Conservation (phyloP, 2,797 vertebrate species). For the Pipistrellus pipistrellus region DNA sequence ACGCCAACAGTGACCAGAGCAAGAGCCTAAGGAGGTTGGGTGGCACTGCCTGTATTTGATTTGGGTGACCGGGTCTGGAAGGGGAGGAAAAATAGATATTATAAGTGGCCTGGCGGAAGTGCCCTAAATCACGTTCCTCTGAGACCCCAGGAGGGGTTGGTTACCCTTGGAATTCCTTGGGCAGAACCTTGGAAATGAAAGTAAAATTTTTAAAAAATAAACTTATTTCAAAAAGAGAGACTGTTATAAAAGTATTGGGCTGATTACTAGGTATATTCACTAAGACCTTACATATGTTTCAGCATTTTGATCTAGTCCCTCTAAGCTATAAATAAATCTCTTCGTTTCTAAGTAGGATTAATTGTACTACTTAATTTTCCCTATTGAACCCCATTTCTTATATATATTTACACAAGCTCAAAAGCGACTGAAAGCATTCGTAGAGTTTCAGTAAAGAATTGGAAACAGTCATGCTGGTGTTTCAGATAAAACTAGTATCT, state of each 20-base stretch:
- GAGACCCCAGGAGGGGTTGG: not conserved
- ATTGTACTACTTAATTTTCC: not conserved
- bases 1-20: conserved; percentile 88
- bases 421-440: not conserved
- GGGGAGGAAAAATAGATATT: conserved; percentile 61
- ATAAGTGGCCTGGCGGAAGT: conserved; percentile 27
- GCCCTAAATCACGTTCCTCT: not conserved
- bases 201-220: conserved; percentile 37
- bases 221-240: not conserved
- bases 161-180: conserved; percentile 52
- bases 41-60: conserved; percentile 64
- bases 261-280: not conserved
- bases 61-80: conserved; percentile 85
- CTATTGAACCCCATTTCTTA: not conserved
- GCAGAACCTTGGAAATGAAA: conserved; percentile 23
- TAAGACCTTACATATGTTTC: not conserved
- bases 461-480: not conserved
- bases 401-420: not conserved
- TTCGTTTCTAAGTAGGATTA: not conserved
- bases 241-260: not conserved
- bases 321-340: not conserved
- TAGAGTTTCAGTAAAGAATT: conserved; percentile 9
- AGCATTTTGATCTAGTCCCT: not conserved
- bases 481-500: conserved; percentile 21
- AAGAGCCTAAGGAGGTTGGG: conserved; percentile 87